phyloP scores from a whole-genome alignment of 2,113 vertebrate species.

The Lampris incognitus region DNA sequence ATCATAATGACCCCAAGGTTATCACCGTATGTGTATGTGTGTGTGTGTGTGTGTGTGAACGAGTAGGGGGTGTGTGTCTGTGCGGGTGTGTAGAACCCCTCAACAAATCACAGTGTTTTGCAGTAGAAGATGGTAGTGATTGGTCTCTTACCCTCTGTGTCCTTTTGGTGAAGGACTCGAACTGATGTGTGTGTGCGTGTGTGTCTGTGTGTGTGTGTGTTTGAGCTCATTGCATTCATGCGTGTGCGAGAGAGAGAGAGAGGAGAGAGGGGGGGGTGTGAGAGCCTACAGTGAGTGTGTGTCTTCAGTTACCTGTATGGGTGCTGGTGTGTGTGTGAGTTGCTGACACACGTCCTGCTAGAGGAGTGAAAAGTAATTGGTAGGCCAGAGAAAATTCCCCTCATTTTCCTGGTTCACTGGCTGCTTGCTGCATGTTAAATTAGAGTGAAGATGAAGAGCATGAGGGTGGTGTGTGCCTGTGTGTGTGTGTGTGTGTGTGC shows the following conservation, averaged over 20 bases:
- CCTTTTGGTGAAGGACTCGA: conserved; percentile 29
- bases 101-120: conserved; percentile 30
- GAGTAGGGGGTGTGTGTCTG: not conserved
- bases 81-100: conserved; percentile 12
- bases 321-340: not conserved
- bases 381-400: conserved; percentile 50
- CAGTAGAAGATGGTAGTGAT: conserved; percentile 21
- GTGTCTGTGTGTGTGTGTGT: not conserved
- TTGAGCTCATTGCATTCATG: not conserved
- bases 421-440: conserved; percentile 50
- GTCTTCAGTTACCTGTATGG: too few relatives aligned
- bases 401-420: conserved; percentile 50
- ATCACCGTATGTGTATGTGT: conserved; percentile 7
- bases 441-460: conserved; percentile 54
- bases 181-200: conserved; percentile 15
- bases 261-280: too few relatives aligned
- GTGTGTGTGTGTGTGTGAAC: not conserved
- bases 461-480: not conserved
- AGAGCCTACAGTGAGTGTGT: not conserved
- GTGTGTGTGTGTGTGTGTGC: not conserved
- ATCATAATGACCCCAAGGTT: conserved; percentile 40
- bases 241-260: too few relatives aligned
- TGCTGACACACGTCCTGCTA: not conserved
- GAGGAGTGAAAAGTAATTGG: conserved; percentile 53
- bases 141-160: conserved; percentile 30